Conservation (phyloP, 1,140 invertebrate species). For the Trichonephila clavipes region DNA sequence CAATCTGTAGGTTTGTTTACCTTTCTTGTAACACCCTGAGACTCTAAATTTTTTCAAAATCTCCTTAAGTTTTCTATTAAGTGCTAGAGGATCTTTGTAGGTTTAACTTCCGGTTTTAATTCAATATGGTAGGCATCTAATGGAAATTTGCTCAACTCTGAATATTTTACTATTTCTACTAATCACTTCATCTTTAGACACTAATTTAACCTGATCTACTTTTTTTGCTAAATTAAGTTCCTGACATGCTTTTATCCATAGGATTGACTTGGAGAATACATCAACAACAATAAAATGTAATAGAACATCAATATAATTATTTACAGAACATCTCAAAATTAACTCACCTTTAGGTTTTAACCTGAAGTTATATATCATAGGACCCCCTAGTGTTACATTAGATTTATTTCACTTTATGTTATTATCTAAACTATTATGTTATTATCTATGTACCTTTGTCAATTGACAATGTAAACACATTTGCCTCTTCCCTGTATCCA, state of each 20-base stretch:
- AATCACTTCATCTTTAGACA: no score
- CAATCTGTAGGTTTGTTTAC: slow-evolving; percentile 68
- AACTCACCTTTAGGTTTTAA: slow-evolving; percentile 42
- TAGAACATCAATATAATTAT: no score
- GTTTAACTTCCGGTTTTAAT: slow-evolving; percentile 46
- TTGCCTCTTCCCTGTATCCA: slow-evolving; percentile 54
- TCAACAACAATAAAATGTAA: no score
- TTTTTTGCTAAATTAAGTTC: no score
- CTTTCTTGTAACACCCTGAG: slow-evolving; percentile 78
- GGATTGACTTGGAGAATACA: no score
- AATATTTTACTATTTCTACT: background rate
- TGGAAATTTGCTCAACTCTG: slow-evolving; percentile 38
- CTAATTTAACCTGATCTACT: no score
- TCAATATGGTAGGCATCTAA: slow-evolving; percentile 53
- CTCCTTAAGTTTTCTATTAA: slow-evolving; percentile 64
- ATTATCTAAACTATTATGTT: background rate
- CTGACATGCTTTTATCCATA: no score
- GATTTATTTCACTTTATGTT: background rate
- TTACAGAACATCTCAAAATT: background rate
- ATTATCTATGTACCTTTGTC: background rate
- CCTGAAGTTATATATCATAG: slow-evolving; percentile 37
- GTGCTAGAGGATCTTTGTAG: slow-evolving; percentile 66
- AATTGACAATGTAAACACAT: slow-evolving; percentile 9
- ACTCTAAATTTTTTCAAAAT: slow-evolving; percentile 77
- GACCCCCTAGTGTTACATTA: background rate